Evolutionary conservation across 2,888 invertebrate species (phyloP).

Genomic region (Noctua janthe): DNA sequence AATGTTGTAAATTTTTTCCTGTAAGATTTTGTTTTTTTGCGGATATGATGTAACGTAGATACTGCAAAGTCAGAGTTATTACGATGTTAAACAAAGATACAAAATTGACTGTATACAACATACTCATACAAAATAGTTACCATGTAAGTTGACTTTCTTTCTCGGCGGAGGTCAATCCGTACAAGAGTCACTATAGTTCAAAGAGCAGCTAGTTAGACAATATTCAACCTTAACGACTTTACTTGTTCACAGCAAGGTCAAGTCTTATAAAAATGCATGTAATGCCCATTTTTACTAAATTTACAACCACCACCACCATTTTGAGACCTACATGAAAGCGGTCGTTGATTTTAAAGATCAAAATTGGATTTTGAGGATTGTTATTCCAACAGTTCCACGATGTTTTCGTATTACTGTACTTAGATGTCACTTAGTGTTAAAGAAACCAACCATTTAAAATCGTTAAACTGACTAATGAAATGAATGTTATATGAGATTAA

Average conservation of each 20-base stretch:
- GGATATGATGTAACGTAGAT: conserved; percentile 29
- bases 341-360: neutral
- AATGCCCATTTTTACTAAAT: neutral
- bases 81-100: neutral
- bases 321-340: neutral
- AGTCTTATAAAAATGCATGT: neutral
- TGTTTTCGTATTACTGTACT: neutral
- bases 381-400: neutral
- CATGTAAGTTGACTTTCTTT: conserved; percentile 5
- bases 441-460: neutral
- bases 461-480: no score
- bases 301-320: neutral
- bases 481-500: no score
- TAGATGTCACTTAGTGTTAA: neutral
- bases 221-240: conserved; percentile 41
- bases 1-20: conserved; percentile 40
- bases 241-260: conserved; percentile 26
- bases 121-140: neutral
- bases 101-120: neutral
- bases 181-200: conserved; percentile 7
- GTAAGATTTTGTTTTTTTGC: conserved; percentile 46
- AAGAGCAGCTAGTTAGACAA: conserved; percentile 36
- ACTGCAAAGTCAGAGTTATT: neutral
- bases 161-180: conserved; percentile 5
- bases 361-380: neutral